Evolutionary conservation across 1,140 invertebrate species (phyloP), one percentile per base, ranked within the genome.

Genomic region (Dendroctonus ponderosae): DNA sequence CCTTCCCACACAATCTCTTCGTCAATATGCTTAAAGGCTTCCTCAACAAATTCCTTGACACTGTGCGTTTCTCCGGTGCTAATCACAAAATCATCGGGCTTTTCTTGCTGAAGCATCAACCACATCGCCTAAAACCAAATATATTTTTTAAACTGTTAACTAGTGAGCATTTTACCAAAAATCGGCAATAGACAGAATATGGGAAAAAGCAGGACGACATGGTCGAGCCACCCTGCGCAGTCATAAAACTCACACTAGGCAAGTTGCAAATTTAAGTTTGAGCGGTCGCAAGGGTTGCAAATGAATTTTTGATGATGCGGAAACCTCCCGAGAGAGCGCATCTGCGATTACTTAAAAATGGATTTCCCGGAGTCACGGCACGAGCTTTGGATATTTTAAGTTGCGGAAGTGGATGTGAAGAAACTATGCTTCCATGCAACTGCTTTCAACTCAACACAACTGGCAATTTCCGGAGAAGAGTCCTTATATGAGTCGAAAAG

Each of bases 101-200:
- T 80, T 0, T 95, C 86, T 78, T 93, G 90, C 79, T 99, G 98
- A n/a, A 99, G 82, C 93, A 99, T 99, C 76, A 97, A 79, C 97
- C 97, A 99, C 98, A 99, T 99, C 8, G 96, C 97, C 91, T 96
- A 75, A 6, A 81, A 60, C 12, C 7, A 42, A 63, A 12, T 57
- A 65, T 59, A 3, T 52, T 26, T 26, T 26, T 26, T 1, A 2
- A 26, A 26, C 26, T 26, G 3, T 26, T 26, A 26, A 26, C 26
- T 26, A 26, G 26, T 26, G 26, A 1, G 26, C 26, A 26, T 26
- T 26, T 26, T 26, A 3, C 26, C 26, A 26, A 26, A 26, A 26
- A 26, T 26, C 26, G 26, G 26, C 26, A 26, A 26, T 26, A 26
- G 26, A 26, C 26, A 26, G 26, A 46, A 46, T 46, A 12, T 46